Percentiles rank a stretch among this genome's conserved stretches.
These are phyloP conservation scores for Pandion haliaetus DNA, from an alignment of 2,113 vertebrate species.

Conservation along the genomic window DNA sequence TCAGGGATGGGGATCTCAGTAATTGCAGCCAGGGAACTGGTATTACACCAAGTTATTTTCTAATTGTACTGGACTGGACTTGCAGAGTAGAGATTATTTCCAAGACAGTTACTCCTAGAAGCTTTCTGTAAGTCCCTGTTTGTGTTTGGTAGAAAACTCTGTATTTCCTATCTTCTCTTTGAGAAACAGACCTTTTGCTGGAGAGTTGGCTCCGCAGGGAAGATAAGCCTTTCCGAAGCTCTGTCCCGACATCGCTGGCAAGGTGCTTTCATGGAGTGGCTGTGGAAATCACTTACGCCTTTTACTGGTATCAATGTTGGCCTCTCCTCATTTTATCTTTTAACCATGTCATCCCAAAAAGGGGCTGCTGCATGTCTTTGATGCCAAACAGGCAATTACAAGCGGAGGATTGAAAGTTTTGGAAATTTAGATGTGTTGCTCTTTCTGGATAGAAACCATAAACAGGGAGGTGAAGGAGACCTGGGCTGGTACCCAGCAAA, in stretches of 20 bases:
- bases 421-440: not conserved
- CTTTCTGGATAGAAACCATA: not conserved
- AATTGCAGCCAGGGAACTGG: not conserved
- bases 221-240: not conserved
- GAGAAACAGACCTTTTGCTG: not conserved
- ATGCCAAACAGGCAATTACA: not conserved
- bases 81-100: not conserved
- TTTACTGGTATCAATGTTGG: not conserved
- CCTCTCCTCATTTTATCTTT: not conserved
- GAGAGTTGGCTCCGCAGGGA: not conserved
- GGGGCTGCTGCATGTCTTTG: not conserved
- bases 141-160: not conserved
- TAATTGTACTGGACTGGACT: not conserved
- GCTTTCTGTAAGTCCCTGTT: not conserved
- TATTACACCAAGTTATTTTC: not conserved
- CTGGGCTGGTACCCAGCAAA: not conserved
- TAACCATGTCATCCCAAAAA: not conserved
- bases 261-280: not conserved
- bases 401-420: not conserved
- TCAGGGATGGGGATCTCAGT: not conserved
- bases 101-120: not conserved
- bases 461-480: not conserved
- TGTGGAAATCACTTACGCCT: not conserved
- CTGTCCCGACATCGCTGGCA: not conserved
- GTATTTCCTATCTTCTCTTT: not conserved